Evolutionary conservation across 2,797 vertebrate species (phyloP).

Genomic region (Megalops cyprinoides): DNA sequence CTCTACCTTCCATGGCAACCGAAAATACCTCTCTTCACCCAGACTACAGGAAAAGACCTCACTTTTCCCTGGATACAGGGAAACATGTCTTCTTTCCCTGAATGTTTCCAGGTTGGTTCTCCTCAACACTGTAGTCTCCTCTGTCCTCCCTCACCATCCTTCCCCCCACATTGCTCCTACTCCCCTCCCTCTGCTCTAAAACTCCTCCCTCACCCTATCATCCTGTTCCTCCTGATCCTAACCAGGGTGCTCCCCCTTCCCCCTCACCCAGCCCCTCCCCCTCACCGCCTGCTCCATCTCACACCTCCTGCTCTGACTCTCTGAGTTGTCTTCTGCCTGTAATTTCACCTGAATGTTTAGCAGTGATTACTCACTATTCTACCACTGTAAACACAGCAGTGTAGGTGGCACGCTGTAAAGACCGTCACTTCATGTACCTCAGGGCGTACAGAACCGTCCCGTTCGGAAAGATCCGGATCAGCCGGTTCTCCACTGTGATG

Average conservation of each 20-base stretch:
- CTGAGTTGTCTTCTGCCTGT: not conserved
- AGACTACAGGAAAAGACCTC: not conserved
- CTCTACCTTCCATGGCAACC: too few relatives aligned
- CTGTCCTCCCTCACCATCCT: not conserved
- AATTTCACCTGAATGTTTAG: not conserved
- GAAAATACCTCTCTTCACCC: not conserved
- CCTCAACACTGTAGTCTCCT: not conserved
- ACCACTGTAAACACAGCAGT: not conserved
- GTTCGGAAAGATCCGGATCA: conserved; percentile 90
- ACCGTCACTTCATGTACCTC: conserved; percentile 65
- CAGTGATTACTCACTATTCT: too few relatives aligned
- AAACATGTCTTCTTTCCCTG: too few relatives aligned
- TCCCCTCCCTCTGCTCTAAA: too few relatives aligned
- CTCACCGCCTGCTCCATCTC: not conserved
- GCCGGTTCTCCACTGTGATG: conserved; percentile 89
- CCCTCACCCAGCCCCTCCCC: not conserved
- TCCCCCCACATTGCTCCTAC: too few relatives aligned
- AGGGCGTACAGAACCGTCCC: conserved; percentile 88
- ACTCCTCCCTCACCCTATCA: too few relatives aligned
- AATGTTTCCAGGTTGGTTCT: too few relatives aligned
- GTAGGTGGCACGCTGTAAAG: not conserved
- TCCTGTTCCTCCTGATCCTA: not conserved
- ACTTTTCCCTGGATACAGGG: too few relatives aligned
- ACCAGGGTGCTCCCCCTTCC: not conserved
- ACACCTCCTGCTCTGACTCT: not conserved